Evolutionary conservation across 2,888 invertebrate species (phyloP), one percentile per base, ranked within the genome.

Genomic region (Cerastis rubricosa): DNA sequence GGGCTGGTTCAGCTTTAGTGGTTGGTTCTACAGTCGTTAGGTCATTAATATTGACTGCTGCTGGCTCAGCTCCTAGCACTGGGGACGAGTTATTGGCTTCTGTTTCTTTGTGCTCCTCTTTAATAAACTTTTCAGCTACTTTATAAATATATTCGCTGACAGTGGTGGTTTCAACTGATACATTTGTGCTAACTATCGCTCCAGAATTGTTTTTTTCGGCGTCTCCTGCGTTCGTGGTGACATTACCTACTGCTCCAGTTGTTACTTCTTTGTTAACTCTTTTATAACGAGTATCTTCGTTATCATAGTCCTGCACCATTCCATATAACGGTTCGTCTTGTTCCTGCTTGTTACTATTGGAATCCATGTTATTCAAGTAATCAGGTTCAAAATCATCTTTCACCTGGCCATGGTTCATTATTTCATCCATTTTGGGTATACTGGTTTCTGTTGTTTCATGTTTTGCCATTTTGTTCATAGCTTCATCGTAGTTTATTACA

Each of bases 331-430:
- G 93, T 71, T 92, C 92, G 67, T 95, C 94, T 49, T 90, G 90
- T 69, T 95, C 94, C 71, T 90, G 81, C 74, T 94, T 94, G 71
- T 87, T 91, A 66, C 83, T 88, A 69, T 88, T 92, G 29, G 92
- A 80, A 66, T 90, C 92, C 90, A 94, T 92, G 76, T 92, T 94
- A 85, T 85, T 95, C 76, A 96, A 90, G 83, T 96, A 96, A 89
- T 96, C 96, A 0, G 96, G 95, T 84, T 95, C 96, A 83, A 94
- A 94, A 88, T 96, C 95, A 71, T 95, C 94, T 87, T 94, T 96
- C 7, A 87, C 85, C 51, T 88, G 74, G 6, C 91, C 93, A 45
- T 85, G 89, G 54, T 88, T 92, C 71, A 95, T 91, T 70, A 94
- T 90, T 81, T 94, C 93, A 47, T 95, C 94, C 74, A 92, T 80